These are phyloP conservation scores for Papilio polytes DNA, from an alignment of 1,140 invertebrate species.

Conservation along the genomic window DNA sequence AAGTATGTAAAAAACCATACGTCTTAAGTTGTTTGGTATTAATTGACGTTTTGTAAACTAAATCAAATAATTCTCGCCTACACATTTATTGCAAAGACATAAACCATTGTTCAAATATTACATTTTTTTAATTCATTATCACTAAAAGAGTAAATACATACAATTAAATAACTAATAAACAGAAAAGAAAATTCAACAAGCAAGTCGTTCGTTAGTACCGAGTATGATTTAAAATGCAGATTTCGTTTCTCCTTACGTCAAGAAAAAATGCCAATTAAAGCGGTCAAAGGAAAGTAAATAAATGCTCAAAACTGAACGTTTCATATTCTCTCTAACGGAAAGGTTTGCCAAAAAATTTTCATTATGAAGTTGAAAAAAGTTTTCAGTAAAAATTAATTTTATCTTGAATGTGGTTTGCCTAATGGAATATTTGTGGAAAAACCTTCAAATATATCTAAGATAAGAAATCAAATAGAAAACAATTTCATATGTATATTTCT, in stretches of 20 bases:
- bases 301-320: not conserved
- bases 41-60: too few relatives aligned
- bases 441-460: not conserved
- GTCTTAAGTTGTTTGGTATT: too few relatives aligned
- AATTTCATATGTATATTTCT: not conserved
- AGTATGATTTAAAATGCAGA: conserved; percentile 22
- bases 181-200: not conserved
- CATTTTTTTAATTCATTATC: too few relatives aligned
- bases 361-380: not conserved
- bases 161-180: not conserved
- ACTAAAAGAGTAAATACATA: too few relatives aligned
- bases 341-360: not conserved
- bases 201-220: not conserved
- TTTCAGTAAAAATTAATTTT: not conserved
- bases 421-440: not conserved
- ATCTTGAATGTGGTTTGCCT: not conserved
- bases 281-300: conserved; percentile 17
- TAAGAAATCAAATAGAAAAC: not conserved
- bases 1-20: not conserved
- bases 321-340: not conserved
- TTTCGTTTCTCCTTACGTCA: not conserved
- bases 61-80: not conserved
- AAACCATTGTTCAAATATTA: not conserved
- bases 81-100: conserved; percentile 10
- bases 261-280: conserved; percentile 9